Evolutionary conservation across 2,888 invertebrate species (phyloP).

Genomic region (Epinotia ramella): DNA sequence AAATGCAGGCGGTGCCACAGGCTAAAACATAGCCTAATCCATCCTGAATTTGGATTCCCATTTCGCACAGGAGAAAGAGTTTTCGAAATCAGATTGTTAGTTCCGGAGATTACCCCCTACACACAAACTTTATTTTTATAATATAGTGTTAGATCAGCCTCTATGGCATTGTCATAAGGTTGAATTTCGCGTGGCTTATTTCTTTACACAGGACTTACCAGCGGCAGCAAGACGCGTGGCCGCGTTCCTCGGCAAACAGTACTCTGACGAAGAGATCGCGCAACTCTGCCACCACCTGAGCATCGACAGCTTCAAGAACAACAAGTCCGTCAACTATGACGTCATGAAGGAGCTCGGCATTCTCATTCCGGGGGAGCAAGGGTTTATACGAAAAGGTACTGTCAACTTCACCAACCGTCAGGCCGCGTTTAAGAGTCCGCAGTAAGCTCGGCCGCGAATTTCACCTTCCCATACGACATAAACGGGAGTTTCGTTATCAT

Average conservation of each 20-base stretch:
- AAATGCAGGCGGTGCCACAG: too few species aligned
- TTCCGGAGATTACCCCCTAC: too few species aligned
- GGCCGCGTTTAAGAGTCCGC: too few species aligned
- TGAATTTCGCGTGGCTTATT: background rate
- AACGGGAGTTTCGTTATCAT: too few species aligned
- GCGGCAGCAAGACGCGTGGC: constrained; percentile 85
- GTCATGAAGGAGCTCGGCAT: constrained; percentile 87
- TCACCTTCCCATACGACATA: too few species aligned
- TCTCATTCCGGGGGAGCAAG: constrained; percentile 83
- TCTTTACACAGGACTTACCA: constrained; percentile 82
- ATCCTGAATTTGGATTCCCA: too few species aligned
- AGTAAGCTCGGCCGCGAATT: too few species aligned
- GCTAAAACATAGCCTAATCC: too few species aligned
- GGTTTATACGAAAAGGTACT: constrained; percentile 88
- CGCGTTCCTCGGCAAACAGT: constrained; percentile 86
- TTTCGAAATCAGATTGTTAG: too few species aligned
- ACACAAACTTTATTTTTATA: background rate
- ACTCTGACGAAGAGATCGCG: constrained; percentile 84
- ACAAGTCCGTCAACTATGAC: constrained; percentile 91
- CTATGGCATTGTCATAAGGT: background rate
- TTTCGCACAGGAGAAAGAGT: too few species aligned
- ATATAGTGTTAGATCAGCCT: background rate
- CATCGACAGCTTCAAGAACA: constrained; percentile 93
- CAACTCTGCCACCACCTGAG: constrained; percentile 89
- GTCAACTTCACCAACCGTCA: too few species aligned